A percentile compares a stretch with the other conserved stretches of the same genome.
phyloP scores from a whole-genome alignment of 1,140 invertebrate genomes.

The Laupala kohalensis region DNA sequence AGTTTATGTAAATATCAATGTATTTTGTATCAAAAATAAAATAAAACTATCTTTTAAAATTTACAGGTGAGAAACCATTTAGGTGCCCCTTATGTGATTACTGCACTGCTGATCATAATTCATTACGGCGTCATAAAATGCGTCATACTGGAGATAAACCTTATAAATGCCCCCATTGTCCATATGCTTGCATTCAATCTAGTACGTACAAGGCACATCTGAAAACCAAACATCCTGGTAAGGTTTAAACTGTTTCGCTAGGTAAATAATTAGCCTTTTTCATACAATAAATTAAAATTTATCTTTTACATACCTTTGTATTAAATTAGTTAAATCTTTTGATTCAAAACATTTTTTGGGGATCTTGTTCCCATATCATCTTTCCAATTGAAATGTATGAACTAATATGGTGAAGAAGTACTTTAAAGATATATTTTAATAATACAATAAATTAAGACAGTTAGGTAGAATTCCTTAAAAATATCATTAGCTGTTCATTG shows the following conservation, averaged over 20 bases:
- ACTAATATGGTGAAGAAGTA: background rate
- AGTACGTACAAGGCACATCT: slow-evolving; percentile 48
- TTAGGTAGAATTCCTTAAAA: too few relatives aligned
- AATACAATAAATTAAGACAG: too few relatives aligned
- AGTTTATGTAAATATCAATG: background rate
- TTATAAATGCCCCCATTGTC: slow-evolving; percentile 56
- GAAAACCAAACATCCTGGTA: slow-evolving; percentile 38
- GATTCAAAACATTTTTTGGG: too few relatives aligned
- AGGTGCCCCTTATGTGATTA: slow-evolving; percentile 64
- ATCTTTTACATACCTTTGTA: too few relatives aligned
- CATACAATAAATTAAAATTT: too few relatives aligned
- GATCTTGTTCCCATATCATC: too few relatives aligned
- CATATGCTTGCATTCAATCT: slow-evolving; percentile 54
- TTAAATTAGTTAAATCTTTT: too few relatives aligned
- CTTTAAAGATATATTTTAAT: too few relatives aligned
- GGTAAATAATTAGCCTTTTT: too few relatives aligned
- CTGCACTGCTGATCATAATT: slow-evolving; percentile 65
- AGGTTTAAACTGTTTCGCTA: background rate
- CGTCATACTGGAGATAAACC: slow-evolving; percentile 58
- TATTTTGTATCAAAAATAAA: too few relatives aligned
- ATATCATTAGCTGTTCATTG: too few relatives aligned
- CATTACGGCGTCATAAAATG: slow-evolving; percentile 62
- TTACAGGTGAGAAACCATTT: slow-evolving; percentile 65
- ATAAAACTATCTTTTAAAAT: too few relatives aligned
- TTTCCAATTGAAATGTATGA: background rate